Percentiles rank a stretch among this genome's conserved stretches.
These are phyloP conservation scores for Venturia canescens DNA, from an alignment of 1,140 invertebrate genomes.

Conservation along the genomic window DNA sequence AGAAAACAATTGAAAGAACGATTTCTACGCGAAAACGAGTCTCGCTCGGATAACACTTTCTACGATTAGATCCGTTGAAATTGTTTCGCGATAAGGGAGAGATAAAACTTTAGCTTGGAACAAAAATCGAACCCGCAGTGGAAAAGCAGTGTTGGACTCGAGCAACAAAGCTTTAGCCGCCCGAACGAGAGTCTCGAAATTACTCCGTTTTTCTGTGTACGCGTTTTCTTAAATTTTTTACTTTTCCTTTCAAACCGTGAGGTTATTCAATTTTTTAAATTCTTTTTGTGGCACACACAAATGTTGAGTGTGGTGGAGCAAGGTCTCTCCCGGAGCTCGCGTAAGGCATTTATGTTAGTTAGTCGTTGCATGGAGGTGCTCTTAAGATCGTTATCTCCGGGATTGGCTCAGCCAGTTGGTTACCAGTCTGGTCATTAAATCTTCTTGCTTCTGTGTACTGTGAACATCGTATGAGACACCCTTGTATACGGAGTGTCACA, in stretches of 20 bases:
- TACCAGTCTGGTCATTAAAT: conserved; percentile 57
- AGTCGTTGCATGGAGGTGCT: conserved; percentile 55
- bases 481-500: background rate
- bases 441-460: conserved; percentile 33
- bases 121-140: background rate
- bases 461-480: background rate
- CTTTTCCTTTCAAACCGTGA: background rate
- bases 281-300: background rate
- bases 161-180: background rate
- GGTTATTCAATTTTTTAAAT: background rate
- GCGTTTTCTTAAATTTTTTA: no score
- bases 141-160: background rate
- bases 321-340: conserved; percentile 40
- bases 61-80: conserved; percentile 16
- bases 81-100: background rate
- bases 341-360: conserved; percentile 63
- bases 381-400: conserved; percentile 62
- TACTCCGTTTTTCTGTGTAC: background rate
- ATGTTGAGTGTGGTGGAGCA: background rate
- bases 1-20: no score
- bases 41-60: background rate
- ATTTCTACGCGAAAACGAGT: background rate
- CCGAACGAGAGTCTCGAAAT: background rate
- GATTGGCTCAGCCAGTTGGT: conserved; percentile 60
- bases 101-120: background rate